Conservation (phyloP, 2,888 invertebrate genomes). For the Polia nebulosa region DNA sequence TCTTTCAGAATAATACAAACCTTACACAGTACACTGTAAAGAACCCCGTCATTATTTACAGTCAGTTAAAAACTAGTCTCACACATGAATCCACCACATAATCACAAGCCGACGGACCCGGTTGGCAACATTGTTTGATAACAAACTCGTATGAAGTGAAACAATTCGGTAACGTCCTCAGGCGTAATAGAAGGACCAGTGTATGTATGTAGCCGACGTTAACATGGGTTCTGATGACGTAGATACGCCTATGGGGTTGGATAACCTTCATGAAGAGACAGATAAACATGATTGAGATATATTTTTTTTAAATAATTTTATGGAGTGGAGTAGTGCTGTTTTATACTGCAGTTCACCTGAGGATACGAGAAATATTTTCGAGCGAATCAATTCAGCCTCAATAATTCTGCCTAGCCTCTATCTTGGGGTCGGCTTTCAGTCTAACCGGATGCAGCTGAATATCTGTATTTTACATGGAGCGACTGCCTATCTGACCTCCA, state of each 20-base stretch:
- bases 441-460: too few species aligned
- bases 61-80: constrained; percentile 4
- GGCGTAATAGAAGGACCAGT: constrained; percentile 17
- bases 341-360: neutral
- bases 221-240: constrained; percentile 26
- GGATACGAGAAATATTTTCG: too few species aligned
- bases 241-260: neutral
- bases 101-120: constrained; percentile 23
- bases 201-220: constrained; percentile 18
- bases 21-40: neutral
- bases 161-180: constrained; percentile 24
- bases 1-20: neutral
- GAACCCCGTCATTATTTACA: neutral
- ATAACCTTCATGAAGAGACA: constrained; percentile 4
- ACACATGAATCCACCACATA: constrained; percentile 19
- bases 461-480: too few species aligned
- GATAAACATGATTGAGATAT: neutral
- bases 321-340: neutral
- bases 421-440: too few species aligned
- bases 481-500: too few species aligned
- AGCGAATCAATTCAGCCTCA: too few species aligned
- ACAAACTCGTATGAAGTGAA: constrained; percentile 29
- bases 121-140: constrained; percentile 35
- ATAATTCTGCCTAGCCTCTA: too few species aligned
- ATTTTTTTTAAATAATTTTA: neutral